These are phyloP conservation scores for Ceratoteleas bidentatus DNA, from an alignment of 1,140 invertebrate genomes.

Conservation along the genomic window DNA sequence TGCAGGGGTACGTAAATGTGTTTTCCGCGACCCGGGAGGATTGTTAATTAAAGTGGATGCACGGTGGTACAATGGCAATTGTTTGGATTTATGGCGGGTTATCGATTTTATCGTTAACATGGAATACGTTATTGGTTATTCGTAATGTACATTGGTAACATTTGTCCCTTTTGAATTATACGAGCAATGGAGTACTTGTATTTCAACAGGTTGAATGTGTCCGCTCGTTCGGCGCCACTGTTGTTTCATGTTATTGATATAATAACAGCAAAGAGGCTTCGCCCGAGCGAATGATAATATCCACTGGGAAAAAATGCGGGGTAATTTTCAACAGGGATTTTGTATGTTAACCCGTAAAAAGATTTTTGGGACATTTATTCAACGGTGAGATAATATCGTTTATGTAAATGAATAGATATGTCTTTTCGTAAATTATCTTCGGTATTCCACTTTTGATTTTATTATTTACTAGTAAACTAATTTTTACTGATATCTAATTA, in stretches of 20 bases:
- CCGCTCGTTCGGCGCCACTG: background rate
- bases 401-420: no score
- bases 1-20: no score
- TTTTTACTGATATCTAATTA: no score
- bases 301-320: constrained; percentile 20
- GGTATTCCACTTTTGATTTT: no score
- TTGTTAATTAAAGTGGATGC: no score
- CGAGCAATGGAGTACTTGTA: constrained; percentile 15
- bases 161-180: constrained; percentile 35
- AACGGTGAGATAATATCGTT: no score
- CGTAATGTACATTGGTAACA: constrained; percentile 7
- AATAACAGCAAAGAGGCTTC: constrained; percentile 16
- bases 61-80: background rate
- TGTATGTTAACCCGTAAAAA: no score
- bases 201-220: constrained; percentile 39
- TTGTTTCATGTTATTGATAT: constrained; percentile 36
- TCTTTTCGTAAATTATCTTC: no score
- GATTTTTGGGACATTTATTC: no score
- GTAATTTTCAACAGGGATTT: background rate
- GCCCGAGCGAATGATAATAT: constrained; percentile 1
- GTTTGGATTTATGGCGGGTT: background rate
- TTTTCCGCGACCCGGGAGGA: no score
- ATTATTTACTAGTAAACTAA: no score
- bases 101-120: constrained; percentile 29
- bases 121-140: background rate